Conservation (phyloP, 2,888 invertebrate genomes). For the Osmoderma eremita region DNA sequence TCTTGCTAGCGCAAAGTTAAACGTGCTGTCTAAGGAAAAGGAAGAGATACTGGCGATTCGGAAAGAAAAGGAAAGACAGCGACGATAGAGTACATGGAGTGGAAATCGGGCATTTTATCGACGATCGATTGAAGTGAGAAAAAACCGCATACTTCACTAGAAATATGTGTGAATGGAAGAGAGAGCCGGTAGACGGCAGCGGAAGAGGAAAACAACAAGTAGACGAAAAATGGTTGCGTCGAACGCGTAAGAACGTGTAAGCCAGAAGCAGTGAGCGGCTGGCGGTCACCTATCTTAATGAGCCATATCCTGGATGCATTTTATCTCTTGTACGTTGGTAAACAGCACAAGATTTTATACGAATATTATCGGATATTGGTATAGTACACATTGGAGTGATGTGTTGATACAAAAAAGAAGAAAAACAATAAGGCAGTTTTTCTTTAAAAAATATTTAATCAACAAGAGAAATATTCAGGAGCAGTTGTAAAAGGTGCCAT, state of each 20-base stretch:
- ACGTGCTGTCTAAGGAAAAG: slow-evolving; percentile 1
- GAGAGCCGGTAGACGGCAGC: slow-evolving; percentile 34
- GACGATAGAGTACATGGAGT: slow-evolving; percentile 7
- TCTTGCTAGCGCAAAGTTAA: slow-evolving; percentile 1
- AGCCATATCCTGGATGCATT: slow-evolving; percentile 50
- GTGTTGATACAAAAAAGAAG: too few relatives aligned
- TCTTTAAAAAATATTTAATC: too few relatives aligned
- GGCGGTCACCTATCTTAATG: slow-evolving; percentile 49
- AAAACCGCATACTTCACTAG: slow-evolving; percentile 15
- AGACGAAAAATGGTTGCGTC: slow-evolving; percentile 35
- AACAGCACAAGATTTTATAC: too few relatives aligned
- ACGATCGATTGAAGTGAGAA: slow-evolving; percentile 1
- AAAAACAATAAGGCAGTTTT: too few relatives aligned
- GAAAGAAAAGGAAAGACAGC: background rate
- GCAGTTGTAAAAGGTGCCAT: too few relatives aligned
- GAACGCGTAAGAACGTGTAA: slow-evolving; percentile 30
- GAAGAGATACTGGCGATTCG: background rate
- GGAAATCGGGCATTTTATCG: slow-evolving; percentile 25
- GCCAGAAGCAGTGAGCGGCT: slow-evolving; percentile 23
- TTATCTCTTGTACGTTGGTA: background rate
- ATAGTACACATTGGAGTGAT: too few relatives aligned
- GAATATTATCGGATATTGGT: too few relatives aligned
- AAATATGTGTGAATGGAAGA: slow-evolving; percentile 23
- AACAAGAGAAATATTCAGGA: too few relatives aligned
- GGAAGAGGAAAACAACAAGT: slow-evolving; percentile 41